Conservation (phyloP, 2,113 vertebrate genomes). For the Atrichornis clamosus region DNA sequence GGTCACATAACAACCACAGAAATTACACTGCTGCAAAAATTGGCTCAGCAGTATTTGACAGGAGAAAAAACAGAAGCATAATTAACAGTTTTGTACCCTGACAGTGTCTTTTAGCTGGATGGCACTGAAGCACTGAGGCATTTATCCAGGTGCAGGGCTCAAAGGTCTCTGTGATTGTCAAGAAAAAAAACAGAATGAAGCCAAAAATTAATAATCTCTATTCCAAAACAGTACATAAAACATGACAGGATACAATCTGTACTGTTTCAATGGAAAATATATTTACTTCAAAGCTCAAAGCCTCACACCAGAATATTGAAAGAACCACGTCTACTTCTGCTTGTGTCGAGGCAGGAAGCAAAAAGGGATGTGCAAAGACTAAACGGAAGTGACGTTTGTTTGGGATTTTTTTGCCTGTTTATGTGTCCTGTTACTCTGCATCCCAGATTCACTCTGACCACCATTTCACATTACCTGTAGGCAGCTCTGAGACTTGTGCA, state of each 20-base stretch:
- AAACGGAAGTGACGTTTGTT: not conserved
- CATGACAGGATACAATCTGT: too few relatives aligned
- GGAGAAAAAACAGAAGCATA: not conserved
- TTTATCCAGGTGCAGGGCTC: fast-evolving
- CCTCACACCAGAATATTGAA: not conserved
- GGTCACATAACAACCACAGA: not conserved
- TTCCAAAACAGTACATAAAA: not conserved
- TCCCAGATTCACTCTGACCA: not conserved
- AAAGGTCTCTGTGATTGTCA: not conserved
- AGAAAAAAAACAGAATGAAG: not conserved
- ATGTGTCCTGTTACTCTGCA: fast-evolving
- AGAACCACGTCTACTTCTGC: not conserved
- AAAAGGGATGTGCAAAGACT: not conserved
- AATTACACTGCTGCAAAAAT: not conserved
- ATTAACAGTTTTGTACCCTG: not conserved
- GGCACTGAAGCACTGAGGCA: not conserved
- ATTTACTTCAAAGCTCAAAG: not conserved
- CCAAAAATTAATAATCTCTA: not conserved
- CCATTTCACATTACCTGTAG: fast-evolving
- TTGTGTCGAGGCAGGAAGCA: not conserved
- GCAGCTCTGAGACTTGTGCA: fast-evolving
- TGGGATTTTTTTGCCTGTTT: not conserved
- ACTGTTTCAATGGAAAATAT: not conserved
- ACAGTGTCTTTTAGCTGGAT: not conserved
- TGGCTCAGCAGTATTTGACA: not conserved